Percentiles rank a stretch among this genome's conserved stretches.
These are phyloP conservation scores for Bambusicola thoracicus DNA, from an alignment of 2,113 vertebrate species.

Conservation along the genomic window DNA sequence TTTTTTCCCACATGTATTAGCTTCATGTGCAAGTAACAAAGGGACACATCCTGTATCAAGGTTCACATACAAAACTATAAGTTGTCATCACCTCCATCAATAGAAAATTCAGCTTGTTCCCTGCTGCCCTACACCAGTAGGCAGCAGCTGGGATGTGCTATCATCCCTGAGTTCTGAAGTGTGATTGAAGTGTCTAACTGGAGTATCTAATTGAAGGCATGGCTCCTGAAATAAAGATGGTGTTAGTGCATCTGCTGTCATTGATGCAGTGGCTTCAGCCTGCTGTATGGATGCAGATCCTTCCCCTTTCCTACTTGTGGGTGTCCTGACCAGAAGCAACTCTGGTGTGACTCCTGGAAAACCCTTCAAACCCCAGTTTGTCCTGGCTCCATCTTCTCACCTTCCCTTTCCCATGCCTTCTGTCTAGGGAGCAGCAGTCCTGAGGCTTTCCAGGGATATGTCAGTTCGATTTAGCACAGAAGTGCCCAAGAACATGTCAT, in stretches of 20 bases:
- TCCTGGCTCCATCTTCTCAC: not conserved
- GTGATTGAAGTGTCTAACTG: not conserved
- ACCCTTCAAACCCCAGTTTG: not conserved
- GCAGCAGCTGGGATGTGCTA: not conserved
- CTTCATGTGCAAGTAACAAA: not conserved
- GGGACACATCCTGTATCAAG: not conserved
- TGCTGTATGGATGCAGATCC: not conserved
- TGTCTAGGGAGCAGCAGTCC: not conserved
- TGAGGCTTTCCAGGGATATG: not conserved
- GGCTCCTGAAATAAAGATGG: not conserved
- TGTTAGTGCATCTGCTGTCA: not conserved
- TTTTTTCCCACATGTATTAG: not conserved
- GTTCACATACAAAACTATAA: not conserved
- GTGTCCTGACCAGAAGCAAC: not conserved
- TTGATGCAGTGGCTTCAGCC: not conserved
- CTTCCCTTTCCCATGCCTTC: rapidly evolving
- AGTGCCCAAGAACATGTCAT: not conserved
- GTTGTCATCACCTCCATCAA: not conserved
- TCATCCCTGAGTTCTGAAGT: not conserved
- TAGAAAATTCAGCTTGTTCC: not conserved
- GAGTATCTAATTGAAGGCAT: not conserved
- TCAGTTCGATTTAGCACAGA: not conserved
- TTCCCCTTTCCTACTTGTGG: not conserved
- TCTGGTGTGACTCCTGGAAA: not conserved
- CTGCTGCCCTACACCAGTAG: not conserved